phyloP scores from a whole-genome alignment of 2,113 vertebrate genomes.

The Python bivittatus region DNA sequence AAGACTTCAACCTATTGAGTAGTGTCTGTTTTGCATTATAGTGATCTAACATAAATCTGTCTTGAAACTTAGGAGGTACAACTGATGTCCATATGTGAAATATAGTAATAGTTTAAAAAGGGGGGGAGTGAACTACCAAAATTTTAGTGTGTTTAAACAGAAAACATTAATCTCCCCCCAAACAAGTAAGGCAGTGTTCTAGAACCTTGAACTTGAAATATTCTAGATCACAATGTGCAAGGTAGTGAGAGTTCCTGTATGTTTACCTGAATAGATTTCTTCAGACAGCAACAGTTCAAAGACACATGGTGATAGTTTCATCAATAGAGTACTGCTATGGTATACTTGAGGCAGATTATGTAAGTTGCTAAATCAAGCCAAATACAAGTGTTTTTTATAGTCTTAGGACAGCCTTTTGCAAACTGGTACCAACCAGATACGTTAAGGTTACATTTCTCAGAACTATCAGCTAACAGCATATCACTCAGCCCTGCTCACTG shows the following conservation, averaged over 20 bases:
- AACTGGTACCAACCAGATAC: neutral
- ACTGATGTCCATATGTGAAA: neutral
- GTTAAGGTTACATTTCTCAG: neutral
- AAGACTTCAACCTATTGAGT: neutral
- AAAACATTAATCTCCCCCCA: neutral
- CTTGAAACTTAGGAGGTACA: neutral
- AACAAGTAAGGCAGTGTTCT: neutral
- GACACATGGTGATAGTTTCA: constrained; percentile 16
- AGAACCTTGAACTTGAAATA: constrained; percentile 34
- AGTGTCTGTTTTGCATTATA: neutral
- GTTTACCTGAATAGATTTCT: constrained; percentile 19
- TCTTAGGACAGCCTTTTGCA: neutral
- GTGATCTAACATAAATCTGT: neutral
- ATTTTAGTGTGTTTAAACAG: neutral
- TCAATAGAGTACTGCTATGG: constrained; percentile 9
- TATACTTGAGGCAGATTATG: constrained; percentile 12
- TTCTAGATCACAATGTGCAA: neutral
- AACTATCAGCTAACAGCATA: neutral
- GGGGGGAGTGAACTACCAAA: neutral
- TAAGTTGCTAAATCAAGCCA: constrained; percentile 12
- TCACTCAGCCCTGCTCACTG: neutral
- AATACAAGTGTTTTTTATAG: constrained; percentile 15
- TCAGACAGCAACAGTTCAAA: neutral
- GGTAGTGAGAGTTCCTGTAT: constrained; percentile 17
- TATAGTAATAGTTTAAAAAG: neutral